Evolutionary conservation across 2,888 invertebrate species (phyloP), one percentile per base, ranked within the genome.

Genomic region (Ormyrus nitidulus): DNA sequence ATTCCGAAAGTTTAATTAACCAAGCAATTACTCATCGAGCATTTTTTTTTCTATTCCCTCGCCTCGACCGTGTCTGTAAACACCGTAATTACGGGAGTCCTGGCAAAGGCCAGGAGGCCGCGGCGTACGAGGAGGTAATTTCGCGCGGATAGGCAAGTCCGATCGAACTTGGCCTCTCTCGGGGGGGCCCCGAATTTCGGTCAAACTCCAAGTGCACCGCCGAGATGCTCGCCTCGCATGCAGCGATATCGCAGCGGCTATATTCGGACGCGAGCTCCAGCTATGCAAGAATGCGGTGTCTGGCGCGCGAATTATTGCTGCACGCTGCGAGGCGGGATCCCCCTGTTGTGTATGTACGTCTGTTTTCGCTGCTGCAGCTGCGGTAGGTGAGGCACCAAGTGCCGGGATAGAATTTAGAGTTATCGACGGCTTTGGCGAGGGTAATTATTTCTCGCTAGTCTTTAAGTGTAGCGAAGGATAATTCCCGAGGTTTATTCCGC

Each of bases 131-230:
- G 34, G 34, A 34, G 71, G 79, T 58, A 77, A 77, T 75, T 71
- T 72, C 13, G 64, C 48, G 53, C 62, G 13, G 46, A 46, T 53
- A 56, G 62, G 34, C 70, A 34, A 72, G 77, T 62, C 64, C 13
- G 73, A 69, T 80, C 73, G 73, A 77, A 80, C 64, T 77, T 73
- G 73, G 73, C 77, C 73, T 81, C 81, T 71, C 82, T 73, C 71
- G 78, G 48, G 80, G 44, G 83, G 77, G 62, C 74, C 51, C 74
- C 51, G 81, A 82, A 84, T 83, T 83, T 84, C 83, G 83, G 83
- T 82, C 82, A 83, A 82, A 83, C 81, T 81, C 80, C 80, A 83
- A 83, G 83, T 83, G 81, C 82, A 83, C 82, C 82, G 82, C 77
- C 49, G 83, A 84, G 83, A 82, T 82, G 81, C 75, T 79, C 65